These are phyloP conservation scores for Malurus elegans DNA, from an alignment of 2,113 vertebrate species.

Conservation along the genomic window DNA sequence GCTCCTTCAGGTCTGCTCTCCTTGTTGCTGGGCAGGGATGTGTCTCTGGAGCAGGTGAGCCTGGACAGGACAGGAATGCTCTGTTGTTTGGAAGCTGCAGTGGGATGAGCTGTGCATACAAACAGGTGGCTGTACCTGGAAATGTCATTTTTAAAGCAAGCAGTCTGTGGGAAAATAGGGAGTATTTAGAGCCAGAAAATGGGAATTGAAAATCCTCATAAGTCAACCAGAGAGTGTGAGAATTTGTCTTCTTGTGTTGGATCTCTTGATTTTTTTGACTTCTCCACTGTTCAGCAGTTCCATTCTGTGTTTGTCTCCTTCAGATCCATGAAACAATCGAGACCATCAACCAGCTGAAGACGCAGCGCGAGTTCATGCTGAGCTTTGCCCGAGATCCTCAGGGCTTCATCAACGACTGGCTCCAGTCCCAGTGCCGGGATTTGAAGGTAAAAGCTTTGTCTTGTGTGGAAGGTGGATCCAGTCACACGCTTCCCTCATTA, in stretches of 20 bases:
- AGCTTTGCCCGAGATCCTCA: slow-evolving; percentile 98
- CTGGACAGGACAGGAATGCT: neutral
- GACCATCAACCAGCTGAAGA: slow-evolving; percentile 99
- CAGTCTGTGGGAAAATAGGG: rapidly evolving
- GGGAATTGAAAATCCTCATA: neutral
- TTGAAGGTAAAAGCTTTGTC: slow-evolving; percentile 83
- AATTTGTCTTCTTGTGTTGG: neutral
- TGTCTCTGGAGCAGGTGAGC: neutral
- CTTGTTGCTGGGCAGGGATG: neutral
- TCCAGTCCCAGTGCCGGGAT: slow-evolving; percentile 98
- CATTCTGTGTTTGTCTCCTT: neutral
- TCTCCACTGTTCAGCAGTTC: neutral
- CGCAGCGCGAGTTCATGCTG: slow-evolving; percentile 98
- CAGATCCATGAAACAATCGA: slow-evolving; percentile 99
- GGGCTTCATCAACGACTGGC: slow-evolving; percentile 99
- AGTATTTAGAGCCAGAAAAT: neutral
- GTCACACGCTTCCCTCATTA: neutral
- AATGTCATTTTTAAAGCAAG: neutral
- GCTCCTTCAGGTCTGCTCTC: neutral
- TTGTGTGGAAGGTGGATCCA: neutral
- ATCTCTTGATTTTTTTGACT: neutral
- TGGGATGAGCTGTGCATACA: rapidly evolving
- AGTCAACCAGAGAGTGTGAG: neutral
- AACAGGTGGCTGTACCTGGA: neutral
- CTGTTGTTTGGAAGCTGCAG: neutral